Evolutionary conservation across 2,797 vertebrate species (phyloP).

Genomic region (Telmatherina bonti): DNA sequence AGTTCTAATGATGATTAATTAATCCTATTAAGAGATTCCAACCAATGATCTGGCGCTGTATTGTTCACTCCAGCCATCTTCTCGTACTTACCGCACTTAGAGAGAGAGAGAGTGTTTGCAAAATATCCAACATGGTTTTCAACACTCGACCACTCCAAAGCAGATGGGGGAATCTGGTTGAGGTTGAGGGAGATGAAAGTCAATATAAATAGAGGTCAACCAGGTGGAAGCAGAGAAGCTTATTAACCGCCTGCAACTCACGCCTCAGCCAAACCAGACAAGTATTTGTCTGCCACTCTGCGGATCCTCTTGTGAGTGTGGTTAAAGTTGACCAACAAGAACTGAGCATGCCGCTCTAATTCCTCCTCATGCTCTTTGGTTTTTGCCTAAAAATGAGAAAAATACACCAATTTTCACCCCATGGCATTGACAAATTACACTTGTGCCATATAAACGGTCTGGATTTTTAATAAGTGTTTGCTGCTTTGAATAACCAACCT

Average conservation of each 20-base stretch:
- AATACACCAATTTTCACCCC: neutral
- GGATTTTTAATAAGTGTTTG: neutral
- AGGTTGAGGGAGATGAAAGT: constrained; percentile 3
- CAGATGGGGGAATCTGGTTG: constrained; percentile 92
- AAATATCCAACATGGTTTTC: constrained; percentile 98
- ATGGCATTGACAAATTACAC: neutral
- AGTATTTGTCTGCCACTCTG: constrained; percentile 97
- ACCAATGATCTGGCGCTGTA: neutral
- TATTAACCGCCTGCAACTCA: constrained; percentile 71
- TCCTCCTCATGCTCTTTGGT: constrained; percentile 98
- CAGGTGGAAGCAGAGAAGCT: neutral
- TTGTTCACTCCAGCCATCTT: neutral
- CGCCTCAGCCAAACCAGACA: constrained; percentile 97
- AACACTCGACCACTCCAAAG: constrained; percentile 97
- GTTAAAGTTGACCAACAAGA: constrained; percentile 96
- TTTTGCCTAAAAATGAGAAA: constrained; percentile 86
- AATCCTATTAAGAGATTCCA: neutral
- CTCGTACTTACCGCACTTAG: constrained; percentile 91
- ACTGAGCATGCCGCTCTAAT: constrained; percentile 95
- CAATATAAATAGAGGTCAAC: neutral
- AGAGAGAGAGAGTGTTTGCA: constrained; percentile 90
- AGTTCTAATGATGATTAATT: neutral
- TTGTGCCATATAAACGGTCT: neutral
- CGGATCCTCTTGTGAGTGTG: constrained; percentile 98
- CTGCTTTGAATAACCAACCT: constrained; percentile 81